A percentile compares a stretch with the other conserved stretches of the same genome.
Conservation (phyloP, 2,888 invertebrate genomes). For the Diogma glabrata region DNA sequence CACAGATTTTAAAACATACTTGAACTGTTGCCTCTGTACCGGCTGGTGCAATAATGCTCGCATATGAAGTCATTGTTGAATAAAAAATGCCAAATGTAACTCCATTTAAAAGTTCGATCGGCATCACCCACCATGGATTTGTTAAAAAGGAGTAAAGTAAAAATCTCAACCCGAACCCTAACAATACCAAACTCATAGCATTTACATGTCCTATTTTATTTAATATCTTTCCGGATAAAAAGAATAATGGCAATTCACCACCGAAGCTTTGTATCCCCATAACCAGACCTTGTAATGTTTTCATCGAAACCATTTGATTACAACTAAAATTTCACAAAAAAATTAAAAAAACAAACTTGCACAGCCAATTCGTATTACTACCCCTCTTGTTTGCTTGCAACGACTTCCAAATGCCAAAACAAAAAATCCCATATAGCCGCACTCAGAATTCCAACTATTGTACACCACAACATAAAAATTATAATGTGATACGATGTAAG, state of each 20-base stretch:
- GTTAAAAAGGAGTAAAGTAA: slow-evolving; percentile 66
- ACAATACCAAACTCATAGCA: slow-evolving; percentile 71
- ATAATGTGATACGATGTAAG: slow-evolving; percentile 54
- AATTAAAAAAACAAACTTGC: not conserved
- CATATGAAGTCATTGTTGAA: slow-evolving; percentile 80
- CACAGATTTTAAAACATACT: too few species aligned
- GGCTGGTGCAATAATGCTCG: slow-evolving; percentile 67
- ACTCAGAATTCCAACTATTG: slow-evolving; percentile 71
- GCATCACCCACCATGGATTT: slow-evolving; percentile 74
- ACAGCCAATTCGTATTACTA: too few species aligned
- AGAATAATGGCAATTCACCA: slow-evolving; percentile 80
- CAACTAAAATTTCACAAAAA: slow-evolving; percentile 24
- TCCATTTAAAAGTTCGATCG: slow-evolving; percentile 78
- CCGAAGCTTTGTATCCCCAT: slow-evolving; percentile 69
- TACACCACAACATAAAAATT: slow-evolving; percentile 68
- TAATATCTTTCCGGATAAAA: slow-evolving; percentile 64
- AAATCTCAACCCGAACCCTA: slow-evolving; percentile 69
- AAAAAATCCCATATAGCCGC: slow-evolving; percentile 80
- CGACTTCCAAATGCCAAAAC: slow-evolving; percentile 72
- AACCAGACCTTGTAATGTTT: slow-evolving; percentile 60
- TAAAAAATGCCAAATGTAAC: slow-evolving; percentile 81
- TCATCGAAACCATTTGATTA: slow-evolving; percentile 44
- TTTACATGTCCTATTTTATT: slow-evolving; percentile 69
- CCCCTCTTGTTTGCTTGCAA: slow-evolving; percentile 38
- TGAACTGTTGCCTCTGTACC: slow-evolving; percentile 82